Conservation (phyloP, 2,888 invertebrate species). For the Syrista parreyssii region DNA sequence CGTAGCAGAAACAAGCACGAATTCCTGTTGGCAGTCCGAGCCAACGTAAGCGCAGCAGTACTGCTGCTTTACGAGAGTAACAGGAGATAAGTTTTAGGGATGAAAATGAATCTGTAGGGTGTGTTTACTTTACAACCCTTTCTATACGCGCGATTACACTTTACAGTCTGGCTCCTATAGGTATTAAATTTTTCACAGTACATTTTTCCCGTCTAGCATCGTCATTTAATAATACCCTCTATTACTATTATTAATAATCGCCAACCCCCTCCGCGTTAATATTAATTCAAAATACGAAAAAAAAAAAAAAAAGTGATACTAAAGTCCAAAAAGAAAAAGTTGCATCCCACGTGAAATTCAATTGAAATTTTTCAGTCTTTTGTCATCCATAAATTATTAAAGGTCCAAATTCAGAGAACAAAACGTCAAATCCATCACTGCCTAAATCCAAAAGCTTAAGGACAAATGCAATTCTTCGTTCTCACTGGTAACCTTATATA, state of each 20-base stretch:
- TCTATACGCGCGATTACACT: not conserved
- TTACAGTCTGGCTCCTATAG: not conserved
- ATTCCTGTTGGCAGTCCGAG: not conserved
- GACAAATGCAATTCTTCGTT: not conserved
- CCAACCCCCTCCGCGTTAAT: too few species aligned
- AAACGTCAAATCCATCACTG: too few species aligned
- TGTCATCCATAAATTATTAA: not conserved
- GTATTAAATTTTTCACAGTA: not conserved
- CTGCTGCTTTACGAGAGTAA: conserved; percentile 8
- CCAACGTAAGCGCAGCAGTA: not conserved
- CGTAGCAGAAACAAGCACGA: not conserved
- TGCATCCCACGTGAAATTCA: not conserved
- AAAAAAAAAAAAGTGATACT: too few species aligned
- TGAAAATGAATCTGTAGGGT: not conserved
- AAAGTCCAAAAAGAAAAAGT: too few species aligned
- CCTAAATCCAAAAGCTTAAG: too few species aligned
- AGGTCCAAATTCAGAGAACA: not conserved
- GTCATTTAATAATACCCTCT: too few species aligned
- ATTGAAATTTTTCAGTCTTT: not conserved
- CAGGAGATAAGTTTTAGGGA: not conserved
- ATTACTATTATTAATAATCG: too few species aligned
- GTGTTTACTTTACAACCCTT: not conserved
- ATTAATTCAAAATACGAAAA: too few species aligned
- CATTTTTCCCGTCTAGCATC: too few species aligned
- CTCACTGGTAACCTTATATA: not conserved